Conservation (phyloP, 30 jellyfish, hydroid and myxozoan species). For the Chironex yamaguchii region DNA sequence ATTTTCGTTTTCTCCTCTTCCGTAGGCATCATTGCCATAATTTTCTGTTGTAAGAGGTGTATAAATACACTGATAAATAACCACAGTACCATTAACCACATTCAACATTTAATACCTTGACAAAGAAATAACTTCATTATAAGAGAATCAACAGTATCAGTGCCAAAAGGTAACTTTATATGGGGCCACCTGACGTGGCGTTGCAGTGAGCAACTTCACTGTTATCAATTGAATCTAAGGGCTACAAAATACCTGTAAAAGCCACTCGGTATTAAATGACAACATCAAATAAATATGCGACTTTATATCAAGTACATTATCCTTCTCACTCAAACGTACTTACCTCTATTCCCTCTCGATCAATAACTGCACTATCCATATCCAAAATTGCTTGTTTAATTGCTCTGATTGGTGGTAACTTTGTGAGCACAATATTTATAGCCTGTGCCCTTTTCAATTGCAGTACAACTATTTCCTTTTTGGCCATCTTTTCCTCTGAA, state of each 20-base stretch:
- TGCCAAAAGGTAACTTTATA: no score
- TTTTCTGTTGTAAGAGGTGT: slow-evolving; percentile 70
- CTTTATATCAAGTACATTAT: no score
- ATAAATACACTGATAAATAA: not conserved
- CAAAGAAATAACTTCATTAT: not conserved
- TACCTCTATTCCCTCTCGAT: slow-evolving; percentile 98
- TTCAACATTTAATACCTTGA: not conserved
- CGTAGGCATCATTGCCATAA: slow-evolving; percentile 95
- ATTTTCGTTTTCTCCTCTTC: slow-evolving; percentile 96
- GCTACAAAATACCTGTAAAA: no score
- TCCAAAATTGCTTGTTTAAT: slow-evolving; percentile 97
- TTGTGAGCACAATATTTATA: slow-evolving; percentile 92
- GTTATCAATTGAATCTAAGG: no score
- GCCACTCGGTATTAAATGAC: no score
- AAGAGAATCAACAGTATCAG: no score
- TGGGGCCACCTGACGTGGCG: no score
- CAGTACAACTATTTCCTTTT: slow-evolving; percentile 88
- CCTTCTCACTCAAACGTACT: no score
- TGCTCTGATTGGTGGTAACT: slow-evolving; percentile 94
- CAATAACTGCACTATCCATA: slow-evolving; percentile 98
- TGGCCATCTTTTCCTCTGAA: slow-evolving; percentile 80
- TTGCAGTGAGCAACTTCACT: no score
- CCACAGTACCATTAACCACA: no score
- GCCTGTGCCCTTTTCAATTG: slow-evolving; percentile 98
- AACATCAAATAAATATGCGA: no score